Percentiles rank a stretch among this genome's conserved stretches.
Evolutionary conservation across 2,888 invertebrate genomes (phyloP).

Genomic region (Hydropsyche betteni): DNA sequence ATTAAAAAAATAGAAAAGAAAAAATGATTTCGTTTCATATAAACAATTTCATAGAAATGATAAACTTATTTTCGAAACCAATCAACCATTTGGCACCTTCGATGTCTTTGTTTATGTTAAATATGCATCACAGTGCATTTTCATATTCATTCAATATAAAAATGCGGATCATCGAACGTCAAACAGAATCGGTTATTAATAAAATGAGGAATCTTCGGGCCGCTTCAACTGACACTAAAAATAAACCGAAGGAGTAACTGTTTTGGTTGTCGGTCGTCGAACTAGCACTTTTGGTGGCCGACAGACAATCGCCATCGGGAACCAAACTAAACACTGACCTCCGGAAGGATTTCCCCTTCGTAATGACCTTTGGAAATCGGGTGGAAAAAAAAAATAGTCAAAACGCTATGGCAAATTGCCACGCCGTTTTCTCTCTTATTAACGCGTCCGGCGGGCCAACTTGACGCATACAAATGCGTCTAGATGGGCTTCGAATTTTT

Average conservation of each 20-base stretch:
- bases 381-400: neutral
- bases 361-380: neutral
- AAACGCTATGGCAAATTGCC: slow-evolving; percentile 11
- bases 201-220: slow-evolving; percentile 17
- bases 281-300: neutral
- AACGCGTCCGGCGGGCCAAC: neutral
- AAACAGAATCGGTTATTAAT: slow-evolving; percentile 31
- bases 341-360: slow-evolving; percentile 3
- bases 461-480: slow-evolving; percentile 11
- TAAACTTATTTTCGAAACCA: too few relatives aligned
- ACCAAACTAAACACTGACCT: slow-evolving; percentile 12
- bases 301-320: neutral
- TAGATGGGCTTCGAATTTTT: too few relatives aligned
- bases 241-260: slow-evolving; percentile 17
- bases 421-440: slow-evolving; percentile 9
- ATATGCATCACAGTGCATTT: neutral
- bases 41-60: too few relatives aligned
- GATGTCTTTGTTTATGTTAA: neutral
- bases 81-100: too few relatives aligned
- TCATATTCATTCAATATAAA: neutral
- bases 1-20: too few relatives aligned
- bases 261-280: slow-evolving; percentile 37
- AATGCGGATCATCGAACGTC: slow-evolving; percentile 15
- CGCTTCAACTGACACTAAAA: neutral
- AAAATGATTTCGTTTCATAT: too few relatives aligned